These are phyloP conservation scores for Tigriopus japonicus DNA, from an alignment of 1,140 invertebrate genomes.

Conservation along the genomic window DNA sequence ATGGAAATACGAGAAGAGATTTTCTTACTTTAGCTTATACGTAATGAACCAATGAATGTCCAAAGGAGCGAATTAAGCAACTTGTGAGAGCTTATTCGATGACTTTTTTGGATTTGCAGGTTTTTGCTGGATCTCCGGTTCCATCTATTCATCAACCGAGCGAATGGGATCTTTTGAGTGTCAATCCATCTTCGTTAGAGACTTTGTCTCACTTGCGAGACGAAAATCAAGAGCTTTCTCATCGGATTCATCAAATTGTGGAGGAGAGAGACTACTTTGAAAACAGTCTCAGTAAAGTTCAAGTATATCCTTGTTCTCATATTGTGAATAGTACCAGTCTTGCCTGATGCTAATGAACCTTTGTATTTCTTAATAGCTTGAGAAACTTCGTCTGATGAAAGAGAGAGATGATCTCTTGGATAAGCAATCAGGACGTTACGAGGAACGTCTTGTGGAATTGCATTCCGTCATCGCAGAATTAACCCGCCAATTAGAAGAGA, in stretches of 20 bases:
- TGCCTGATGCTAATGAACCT: no score
- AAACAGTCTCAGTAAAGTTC: background rate
- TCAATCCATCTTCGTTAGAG: no score
- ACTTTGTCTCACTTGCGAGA: background rate
- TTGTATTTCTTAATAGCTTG: background rate
- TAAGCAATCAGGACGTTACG: conserved; percentile 37
- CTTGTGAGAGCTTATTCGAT: no score
- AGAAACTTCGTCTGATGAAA: background rate
- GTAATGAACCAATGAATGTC: no score
- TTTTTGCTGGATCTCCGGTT: no score
- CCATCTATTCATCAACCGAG: no score
- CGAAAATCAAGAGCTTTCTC: background rate
- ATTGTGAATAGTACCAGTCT: background rate
- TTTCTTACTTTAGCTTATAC: no score
- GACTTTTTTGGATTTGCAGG: no score
- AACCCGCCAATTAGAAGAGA: conserved; percentile 44
- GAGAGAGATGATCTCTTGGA: background rate
- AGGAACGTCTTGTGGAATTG: conserved; percentile 57
- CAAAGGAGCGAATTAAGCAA: no score
- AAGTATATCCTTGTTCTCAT: background rate
- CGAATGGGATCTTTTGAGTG: no score
- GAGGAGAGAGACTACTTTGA: background rate
- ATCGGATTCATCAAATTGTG: background rate
- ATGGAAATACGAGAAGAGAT: no score
- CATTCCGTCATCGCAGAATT: conserved; percentile 68